phyloP scores from a whole-genome alignment of 2,113 vertebrate genomes.

The Greenwoodochromis staneri region DNA sequence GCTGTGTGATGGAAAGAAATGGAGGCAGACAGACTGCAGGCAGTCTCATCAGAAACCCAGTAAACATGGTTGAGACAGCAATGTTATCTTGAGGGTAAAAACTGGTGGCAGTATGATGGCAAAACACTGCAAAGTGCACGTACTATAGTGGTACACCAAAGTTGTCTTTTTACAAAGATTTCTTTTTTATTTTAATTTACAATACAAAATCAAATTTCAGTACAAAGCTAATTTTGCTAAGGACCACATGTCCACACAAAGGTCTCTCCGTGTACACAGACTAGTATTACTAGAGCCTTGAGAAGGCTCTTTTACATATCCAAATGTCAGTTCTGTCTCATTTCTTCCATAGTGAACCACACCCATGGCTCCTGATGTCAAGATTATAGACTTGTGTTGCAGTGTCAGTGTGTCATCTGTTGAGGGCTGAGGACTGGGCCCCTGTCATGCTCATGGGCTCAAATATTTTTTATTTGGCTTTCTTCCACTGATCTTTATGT shows the following conservation, averaged over 20 bases:
- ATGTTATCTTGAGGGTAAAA: not conserved
- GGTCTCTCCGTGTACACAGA: not conserved
- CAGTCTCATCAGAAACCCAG: not conserved
- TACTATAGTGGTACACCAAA: not conserved
- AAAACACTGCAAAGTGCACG: not conserved
- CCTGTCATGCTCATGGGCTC: not conserved
- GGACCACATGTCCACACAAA: not conserved
- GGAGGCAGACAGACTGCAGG: not conserved
- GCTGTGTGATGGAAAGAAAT: not conserved
- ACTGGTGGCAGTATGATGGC: not conserved
- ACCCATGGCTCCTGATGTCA: not conserved
- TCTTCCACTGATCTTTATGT: not conserved
- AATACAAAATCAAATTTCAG: not conserved
- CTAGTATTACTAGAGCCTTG: not conserved
- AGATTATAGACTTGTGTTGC: not conserved
- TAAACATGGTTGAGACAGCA: not conserved
- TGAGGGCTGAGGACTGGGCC: not conserved
- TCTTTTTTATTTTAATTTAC: not conserved
- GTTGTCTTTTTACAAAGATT: not conserved
- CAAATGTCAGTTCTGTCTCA: not conserved
- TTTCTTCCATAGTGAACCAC: not conserved
- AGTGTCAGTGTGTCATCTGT: not conserved
- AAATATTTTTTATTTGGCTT: not conserved
- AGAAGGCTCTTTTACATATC: not conserved
- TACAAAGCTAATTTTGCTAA: not conserved